Percentiles rank a stretch among this genome's conserved stretches.
Conservation (phyloP, 2,888 invertebrate species). For the Drosophila ustulata region DNA sequence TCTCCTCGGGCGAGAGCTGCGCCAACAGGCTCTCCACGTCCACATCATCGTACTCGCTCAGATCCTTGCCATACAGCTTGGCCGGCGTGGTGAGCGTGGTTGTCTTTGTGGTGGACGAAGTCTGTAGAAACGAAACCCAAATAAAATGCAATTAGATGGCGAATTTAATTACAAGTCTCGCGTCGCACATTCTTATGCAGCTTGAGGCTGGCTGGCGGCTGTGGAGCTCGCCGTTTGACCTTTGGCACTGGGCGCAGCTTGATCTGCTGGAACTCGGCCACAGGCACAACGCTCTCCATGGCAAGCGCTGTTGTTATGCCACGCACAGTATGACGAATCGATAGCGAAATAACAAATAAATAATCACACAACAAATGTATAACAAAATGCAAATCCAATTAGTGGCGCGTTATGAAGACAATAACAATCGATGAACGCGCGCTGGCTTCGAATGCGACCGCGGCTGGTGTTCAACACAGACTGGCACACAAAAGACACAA, state of each 20-base stretch:
- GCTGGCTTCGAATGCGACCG: slow-evolving; percentile 41
- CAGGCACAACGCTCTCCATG: slow-evolving; percentile 62
- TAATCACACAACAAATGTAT: slow-evolving; percentile 33
- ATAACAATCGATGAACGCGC: slow-evolving; percentile 18
- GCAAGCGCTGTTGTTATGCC: slow-evolving; percentile 13
- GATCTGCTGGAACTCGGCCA: slow-evolving; percentile 81
- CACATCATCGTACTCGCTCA: slow-evolving; percentile 96
- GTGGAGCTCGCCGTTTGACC: slow-evolving; percentile 79
- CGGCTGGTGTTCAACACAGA: slow-evolving; percentile 68
- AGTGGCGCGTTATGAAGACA: slow-evolving; percentile 44
- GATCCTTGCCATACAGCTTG: slow-evolving; percentile 95
- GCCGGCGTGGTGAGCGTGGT: slow-evolving; percentile 96
- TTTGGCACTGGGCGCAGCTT: slow-evolving; percentile 79
- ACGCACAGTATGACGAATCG: slow-evolving; percentile 53
- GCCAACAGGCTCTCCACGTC: slow-evolving; percentile 97
- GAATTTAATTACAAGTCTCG: background rate
- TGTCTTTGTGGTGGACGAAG: slow-evolving; percentile 94
- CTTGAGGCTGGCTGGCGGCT: slow-evolving; percentile 68
- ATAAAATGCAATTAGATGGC: background rate
- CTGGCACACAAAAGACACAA: slow-evolving; percentile 60
- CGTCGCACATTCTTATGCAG: slow-evolving; percentile 65
- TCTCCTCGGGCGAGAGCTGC: slow-evolving; percentile 97
- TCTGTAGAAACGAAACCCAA: slow-evolving; percentile 87
- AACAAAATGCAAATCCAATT: slow-evolving; percentile 75
- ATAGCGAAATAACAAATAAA: slow-evolving; percentile 43